phyloP scores from a whole-genome alignment of 2,797 vertebrate genomes.

The Morelia viridis region DNA sequence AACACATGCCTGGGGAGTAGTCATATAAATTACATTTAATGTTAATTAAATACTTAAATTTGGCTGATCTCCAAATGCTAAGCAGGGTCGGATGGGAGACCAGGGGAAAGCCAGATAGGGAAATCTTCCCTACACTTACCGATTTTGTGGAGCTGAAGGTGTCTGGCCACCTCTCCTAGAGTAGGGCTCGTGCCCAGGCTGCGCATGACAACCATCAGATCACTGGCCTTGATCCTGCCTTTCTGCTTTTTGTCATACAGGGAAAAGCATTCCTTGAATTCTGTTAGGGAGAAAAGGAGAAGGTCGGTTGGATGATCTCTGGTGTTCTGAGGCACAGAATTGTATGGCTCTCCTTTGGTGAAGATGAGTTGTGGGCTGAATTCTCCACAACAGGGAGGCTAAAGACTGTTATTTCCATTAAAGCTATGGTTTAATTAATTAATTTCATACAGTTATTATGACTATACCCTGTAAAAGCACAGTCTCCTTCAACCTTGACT shows the following conservation, averaged over 20 bases:
- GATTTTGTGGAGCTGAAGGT: conserved; percentile 86
- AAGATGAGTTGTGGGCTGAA: not conserved
- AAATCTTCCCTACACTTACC: conserved; percentile 73
- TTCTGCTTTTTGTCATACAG: conserved; percentile 92
- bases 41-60: not conserved
- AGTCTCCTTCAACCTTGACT: not conserved
- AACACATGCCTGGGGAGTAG: not conserved
- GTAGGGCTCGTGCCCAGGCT: conserved; percentile 90
- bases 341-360: not conserved
- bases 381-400: not conserved
- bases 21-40: not conserved
- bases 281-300: conserved; percentile 67
- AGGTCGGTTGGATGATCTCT: not conserved
- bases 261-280: conserved; percentile 97
- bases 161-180: conserved; percentile 80
- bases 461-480: not conserved
- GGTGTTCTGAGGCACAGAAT: not conserved
- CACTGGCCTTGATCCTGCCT: conserved; percentile 84
- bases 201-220: conserved; percentile 91
- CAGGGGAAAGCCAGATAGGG: not conserved
- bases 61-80: not conserved
- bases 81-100: not conserved
- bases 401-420: not conserved
- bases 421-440: no score
- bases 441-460: not conserved